Base-by-base conservation (phyloP, 1,140 invertebrate genomes). In the Dendroctonus ponderosae region DNA sequence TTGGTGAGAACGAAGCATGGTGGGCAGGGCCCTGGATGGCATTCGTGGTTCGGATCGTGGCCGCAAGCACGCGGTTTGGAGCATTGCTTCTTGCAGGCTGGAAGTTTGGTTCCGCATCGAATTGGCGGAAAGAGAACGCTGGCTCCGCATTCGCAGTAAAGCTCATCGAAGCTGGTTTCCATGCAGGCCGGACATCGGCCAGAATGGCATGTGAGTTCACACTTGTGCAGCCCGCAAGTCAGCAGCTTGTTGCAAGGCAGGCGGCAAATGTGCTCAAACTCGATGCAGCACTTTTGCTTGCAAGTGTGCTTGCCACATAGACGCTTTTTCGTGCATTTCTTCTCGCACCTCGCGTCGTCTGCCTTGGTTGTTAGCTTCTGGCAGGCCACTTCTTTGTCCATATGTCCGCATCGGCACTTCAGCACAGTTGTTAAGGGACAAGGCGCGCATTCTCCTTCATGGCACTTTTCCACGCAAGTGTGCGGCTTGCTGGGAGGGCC, bases 231-330 rank as follows among this genome's bases (percentile, higher is more conserved):
- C 38, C 93, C 92, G 79, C 96, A 98, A 43, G 84, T 86, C 0
- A 97, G 80, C 2, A 84, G 87, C 69, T 88, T 88, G 11, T 89
- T 91, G 80, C 95, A 98, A 44, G 87, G 84, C 68, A 92, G 79
- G 0, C 87, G 86, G 81, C 96, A 98, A 40, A 89, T 81, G 78
- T 98, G 96, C 53, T 93, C 89, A 15, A 88, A 81, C 68, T 92
- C 89, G 62, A 91, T 90, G 76, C 96, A 99, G 78, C 95, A 95
- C 39, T 84, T 76, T 60, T 89, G 86, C 69, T 91, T 89, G 80
- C 96, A 98, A 72, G 93, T 94, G 77, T 97, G 95, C 65, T 90
- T 88, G 0, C 91, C 91, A 80, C 94, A 97, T 0, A 85, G 86
- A 67, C 89, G 82, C 79, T 92, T 93, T 83, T 95, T 96, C 48